phyloP scores from a whole-genome alignment of 1,140 invertebrate species.

The Diabrotica undecimpunctata region DNA sequence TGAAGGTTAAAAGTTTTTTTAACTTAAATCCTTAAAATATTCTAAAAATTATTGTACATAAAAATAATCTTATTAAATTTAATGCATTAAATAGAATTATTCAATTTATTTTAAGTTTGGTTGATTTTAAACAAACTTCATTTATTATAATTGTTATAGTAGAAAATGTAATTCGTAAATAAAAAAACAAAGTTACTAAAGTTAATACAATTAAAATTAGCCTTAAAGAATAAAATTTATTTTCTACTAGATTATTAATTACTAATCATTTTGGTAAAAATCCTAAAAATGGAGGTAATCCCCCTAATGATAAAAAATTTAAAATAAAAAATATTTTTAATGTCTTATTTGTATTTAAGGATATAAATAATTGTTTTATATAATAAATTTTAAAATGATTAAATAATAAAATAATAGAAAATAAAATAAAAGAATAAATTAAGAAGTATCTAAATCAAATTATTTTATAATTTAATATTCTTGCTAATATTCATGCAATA shows the following conservation, averaged over 20 bases:
- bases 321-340: constrained; percentile 49
- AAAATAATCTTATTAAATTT: constrained; percentile 41
- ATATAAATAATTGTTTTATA: constrained; percentile 50
- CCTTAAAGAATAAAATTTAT: constrained; percentile 44
- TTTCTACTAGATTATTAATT: constrained; percentile 49
- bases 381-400: constrained; percentile 47
- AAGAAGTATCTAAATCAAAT: constrained; percentile 49
- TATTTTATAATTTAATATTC: constrained; percentile 44
- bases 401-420: constrained; percentile 47
- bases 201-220: constrained; percentile 49
- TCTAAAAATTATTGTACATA: constrained; percentile 44
- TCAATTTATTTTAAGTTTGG: constrained; percentile 16
- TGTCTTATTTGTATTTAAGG: constrained; percentile 40
- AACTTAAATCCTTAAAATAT: constrained; percentile 55
- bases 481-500: constrained; percentile 51
- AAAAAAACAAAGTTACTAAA: constrained; percentile 51
- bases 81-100: constrained; percentile 41
- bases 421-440: constrained; percentile 47
- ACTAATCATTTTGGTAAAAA: constrained; percentile 55
- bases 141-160: constrained; percentile 15
- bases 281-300: constrained; percentile 53
- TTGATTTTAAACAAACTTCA: constrained; percentile 2
- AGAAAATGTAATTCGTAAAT: constrained; percentile 41
- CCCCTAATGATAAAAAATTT: constrained; percentile 53
- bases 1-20: constrained; percentile 58